These are phyloP conservation scores for Coracias cyanogaster DNA, from an alignment of 2,797 vertebrate genomes.

Conservation along the genomic window DNA sequence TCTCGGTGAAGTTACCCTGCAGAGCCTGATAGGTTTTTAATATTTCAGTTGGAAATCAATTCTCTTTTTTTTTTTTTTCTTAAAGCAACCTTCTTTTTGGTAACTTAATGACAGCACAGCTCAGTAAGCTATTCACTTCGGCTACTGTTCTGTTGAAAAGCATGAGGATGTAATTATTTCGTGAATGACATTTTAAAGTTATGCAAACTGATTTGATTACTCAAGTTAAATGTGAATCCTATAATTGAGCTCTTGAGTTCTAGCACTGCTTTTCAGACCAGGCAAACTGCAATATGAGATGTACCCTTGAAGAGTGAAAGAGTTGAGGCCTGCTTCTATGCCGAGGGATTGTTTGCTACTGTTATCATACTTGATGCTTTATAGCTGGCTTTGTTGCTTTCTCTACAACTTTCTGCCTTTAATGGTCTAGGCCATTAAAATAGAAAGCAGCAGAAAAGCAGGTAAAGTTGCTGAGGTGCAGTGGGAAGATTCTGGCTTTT, in stretches of 20 bases:
- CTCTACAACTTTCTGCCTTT: conserved; percentile 48
- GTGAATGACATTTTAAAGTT: conserved; percentile 67
- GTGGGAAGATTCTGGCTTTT: conserved; percentile 24
- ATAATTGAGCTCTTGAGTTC: conserved; percentile 67
- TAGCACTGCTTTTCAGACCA: conserved; percentile 66
- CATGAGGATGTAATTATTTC: conserved; percentile 65
- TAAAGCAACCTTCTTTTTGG: conserved; percentile 25
- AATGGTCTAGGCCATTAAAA: conserved; percentile 66
- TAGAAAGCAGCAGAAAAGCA: background rate
- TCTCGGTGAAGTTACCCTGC: background rate
- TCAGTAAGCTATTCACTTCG: conserved; percentile 42
- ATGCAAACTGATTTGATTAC: conserved; percentile 58
- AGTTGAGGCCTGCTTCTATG: conserved; percentile 66
- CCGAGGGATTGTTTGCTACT: conserved; percentile 58
- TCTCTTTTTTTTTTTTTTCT: background rate
- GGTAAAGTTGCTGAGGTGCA: background rate
- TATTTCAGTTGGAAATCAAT: conserved; percentile 30
- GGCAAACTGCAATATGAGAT: conserved; percentile 61
- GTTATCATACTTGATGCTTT: conserved; percentile 62
- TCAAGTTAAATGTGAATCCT: conserved; percentile 56
- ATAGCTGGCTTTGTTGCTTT: conserved; percentile 64
- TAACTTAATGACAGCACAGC: conserved; percentile 52
- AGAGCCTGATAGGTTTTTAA: conserved; percentile 25
- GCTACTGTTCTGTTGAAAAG: conserved; percentile 60
- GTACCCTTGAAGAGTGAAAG: conserved; percentile 40